Percentiles rank a stretch among this genome's conserved stretches.
Conservation (phyloP, 2,113 vertebrate species). For the Brachyistius frenatus region DNA sequence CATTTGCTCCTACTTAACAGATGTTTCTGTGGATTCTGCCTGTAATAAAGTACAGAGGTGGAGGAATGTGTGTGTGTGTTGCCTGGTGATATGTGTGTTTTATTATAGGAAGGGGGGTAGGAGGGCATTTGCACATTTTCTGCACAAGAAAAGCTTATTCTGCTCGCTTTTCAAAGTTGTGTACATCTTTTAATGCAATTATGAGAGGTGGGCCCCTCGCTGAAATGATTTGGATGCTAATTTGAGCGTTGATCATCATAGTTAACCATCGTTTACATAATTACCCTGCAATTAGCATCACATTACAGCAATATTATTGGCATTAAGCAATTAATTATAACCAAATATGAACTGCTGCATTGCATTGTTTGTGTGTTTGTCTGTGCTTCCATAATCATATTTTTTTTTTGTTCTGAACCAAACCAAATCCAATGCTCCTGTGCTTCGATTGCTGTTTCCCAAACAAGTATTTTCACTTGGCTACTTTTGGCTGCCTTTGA, state of each 20-base stretch:
- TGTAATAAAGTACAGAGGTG: conserved; percentile 73
- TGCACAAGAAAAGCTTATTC: conserved; percentile 48
- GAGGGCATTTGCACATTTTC: conserved; percentile 41
- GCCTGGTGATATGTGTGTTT: neutral
- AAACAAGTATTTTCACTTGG: conserved; percentile 78
- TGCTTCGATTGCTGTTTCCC: conserved; percentile 54
- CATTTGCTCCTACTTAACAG: conserved; percentile 84
- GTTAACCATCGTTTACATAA: conserved; percentile 81
- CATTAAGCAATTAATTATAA: conserved; percentile 80
- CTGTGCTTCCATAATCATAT: conserved; percentile 12
- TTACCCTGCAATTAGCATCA: conserved; percentile 76
- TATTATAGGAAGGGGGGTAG: neutral
- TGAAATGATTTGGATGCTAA: conserved; percentile 76
- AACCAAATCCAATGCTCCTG: conserved; percentile 42
- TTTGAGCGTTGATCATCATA: conserved; percentile 74
- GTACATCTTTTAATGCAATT: conserved; percentile 80
- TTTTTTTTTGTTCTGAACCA: conserved; percentile 6
- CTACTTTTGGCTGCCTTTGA: conserved; percentile 79
- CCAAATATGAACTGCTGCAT: conserved; percentile 69
- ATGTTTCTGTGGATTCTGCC: conserved; percentile 78
- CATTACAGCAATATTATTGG: conserved; percentile 80
- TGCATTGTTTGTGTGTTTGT: conserved; percentile 51
- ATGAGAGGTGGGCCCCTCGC: conserved; percentile 76
- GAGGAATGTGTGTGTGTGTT: conserved; percentile 44
- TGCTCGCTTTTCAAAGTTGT: conserved; percentile 74